phyloP scores from a whole-genome alignment of 2,888 invertebrate genomes.

The Cyaniris semiargus region DNA sequence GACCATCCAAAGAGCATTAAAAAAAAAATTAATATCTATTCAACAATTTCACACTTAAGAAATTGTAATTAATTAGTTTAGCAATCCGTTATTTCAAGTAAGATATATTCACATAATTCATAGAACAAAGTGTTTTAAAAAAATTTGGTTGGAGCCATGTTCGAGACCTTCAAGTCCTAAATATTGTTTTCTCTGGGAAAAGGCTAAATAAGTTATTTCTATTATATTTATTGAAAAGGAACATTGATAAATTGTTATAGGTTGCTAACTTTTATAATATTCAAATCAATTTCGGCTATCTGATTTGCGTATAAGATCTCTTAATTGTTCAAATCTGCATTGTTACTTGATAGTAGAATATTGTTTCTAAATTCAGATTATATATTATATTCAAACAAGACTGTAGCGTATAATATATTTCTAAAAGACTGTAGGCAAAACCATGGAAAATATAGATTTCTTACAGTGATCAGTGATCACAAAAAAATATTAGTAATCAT shows the following conservation, averaged over 20 bases:
- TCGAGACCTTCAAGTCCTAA: neutral
- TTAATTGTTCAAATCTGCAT: neutral
- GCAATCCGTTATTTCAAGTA: neutral
- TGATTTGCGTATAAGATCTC: neutral
- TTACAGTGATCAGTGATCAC: neutral
- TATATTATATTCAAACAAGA: neutral
- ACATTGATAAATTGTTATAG: neutral
- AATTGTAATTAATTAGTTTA: neutral
- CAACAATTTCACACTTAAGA: neutral
- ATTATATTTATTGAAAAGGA: neutral
- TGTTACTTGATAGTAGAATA: slow-evolving; percentile 7
- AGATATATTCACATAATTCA: neutral
- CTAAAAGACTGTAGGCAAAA: neutral
- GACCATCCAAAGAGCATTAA: neutral
- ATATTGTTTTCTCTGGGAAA: neutral
- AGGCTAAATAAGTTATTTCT: neutral
- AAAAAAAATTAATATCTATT: neutral
- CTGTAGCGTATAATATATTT: neutral
- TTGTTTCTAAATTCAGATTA: neutral
- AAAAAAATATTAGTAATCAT: neutral
- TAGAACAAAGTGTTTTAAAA: neutral
- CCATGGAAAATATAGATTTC: neutral
- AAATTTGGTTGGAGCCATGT: no score
- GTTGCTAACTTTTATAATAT: neutral
- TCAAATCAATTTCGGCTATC: neutral